Base-by-base conservation (phyloP, 2,888 invertebrate species). In the Dexiosoma caninum region DNA sequence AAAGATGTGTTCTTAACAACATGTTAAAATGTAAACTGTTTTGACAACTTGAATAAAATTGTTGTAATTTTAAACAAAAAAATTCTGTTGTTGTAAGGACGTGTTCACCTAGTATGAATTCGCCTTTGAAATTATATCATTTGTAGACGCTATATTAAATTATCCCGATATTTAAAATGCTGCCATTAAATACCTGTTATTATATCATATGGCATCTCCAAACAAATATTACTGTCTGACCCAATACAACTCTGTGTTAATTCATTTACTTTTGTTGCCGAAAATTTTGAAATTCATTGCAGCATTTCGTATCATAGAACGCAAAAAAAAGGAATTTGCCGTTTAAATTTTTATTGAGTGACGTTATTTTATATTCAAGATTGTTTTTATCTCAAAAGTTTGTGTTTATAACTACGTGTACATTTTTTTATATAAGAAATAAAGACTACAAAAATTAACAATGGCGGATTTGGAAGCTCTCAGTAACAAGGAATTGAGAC, bases 401-500 rank as follows among this genome's bases (percentile, higher is more conserved):
- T 2, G 21, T 19, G 2, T 32, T 19, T 30, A 44, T 35, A 19
- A 40, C n/a, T 40, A 37, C 21, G 14, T n/a, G 1, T 35, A 53
- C 16, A n/a, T 10, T n/a, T 32, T 16, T n/a, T 12, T 6, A 3
- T 30, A n/a, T n/a, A 60, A 42, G 4, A 35, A 46, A 37, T 3
- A 62, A 4, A 32, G 49, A 14, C 0, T n/a, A 49, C 10, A 12
- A 40, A 69, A 46, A 35, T 5, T 7, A 83, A 83, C 19, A 71
- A 86, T 86, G 85, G 76, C 83, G 19, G 86, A 87, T 66, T 84
- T 90, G 9, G 88, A 90, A 14, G 67, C 74, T 0, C 83, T 90
- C 9, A 86, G 86, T 27, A 87, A 90, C 83, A 87, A 85, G 55
- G 85, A 87, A 46, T 74, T 90, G 35, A 86, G 88, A 19, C 71